phyloP scores from a whole-genome alignment of 2,888 invertebrate genomes.

The Drosophila algonquin region DNA sequence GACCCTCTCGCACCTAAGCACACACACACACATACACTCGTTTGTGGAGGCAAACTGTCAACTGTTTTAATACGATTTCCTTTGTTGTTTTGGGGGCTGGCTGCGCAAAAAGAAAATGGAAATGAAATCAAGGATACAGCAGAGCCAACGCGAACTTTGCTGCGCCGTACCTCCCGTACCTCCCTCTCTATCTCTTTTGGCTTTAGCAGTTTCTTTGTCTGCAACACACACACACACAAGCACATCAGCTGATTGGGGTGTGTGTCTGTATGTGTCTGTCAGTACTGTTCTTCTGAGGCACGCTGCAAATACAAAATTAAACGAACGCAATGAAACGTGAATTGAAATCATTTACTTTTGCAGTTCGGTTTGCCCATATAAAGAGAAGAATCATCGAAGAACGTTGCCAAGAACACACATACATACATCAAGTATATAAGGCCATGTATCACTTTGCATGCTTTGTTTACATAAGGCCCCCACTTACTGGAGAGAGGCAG shows the following conservation, averaged over 20 bases:
- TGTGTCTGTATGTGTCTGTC: slow-evolving; percentile 11
- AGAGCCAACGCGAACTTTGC: slow-evolving; percentile 51
- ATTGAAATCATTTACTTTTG: slow-evolving; percentile 68
- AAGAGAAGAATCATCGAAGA: slow-evolving; percentile 20
- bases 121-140: slow-evolving; percentile 67
- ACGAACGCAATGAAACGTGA: slow-evolving; percentile 60
- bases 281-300: slow-evolving; percentile 31
- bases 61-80: slow-evolving; percentile 38
- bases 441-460: slow-evolving; percentile 18
- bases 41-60: slow-evolving; percentile 14
- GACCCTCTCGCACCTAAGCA: no score
- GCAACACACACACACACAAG: slow-evolving; percentile 15
- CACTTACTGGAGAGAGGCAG: slow-evolving; percentile 3
- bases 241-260: slow-evolving; percentile 61
- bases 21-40: background rate
- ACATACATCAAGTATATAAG: background rate
- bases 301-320: slow-evolving; percentile 40
- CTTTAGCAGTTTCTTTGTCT: slow-evolving; percentile 5
- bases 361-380: slow-evolving; percentile 50
- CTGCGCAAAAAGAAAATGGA: slow-evolving; percentile 61
- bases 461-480: slow-evolving; percentile 36
- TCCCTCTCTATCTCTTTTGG: background rate
- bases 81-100: slow-evolving; percentile 62
- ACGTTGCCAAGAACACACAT: slow-evolving; percentile 19
- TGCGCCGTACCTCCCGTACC: slow-evolving; percentile 52